phyloP scores from a whole-genome alignment of 2,797 vertebrate species.

The Momotus momota region DNA sequence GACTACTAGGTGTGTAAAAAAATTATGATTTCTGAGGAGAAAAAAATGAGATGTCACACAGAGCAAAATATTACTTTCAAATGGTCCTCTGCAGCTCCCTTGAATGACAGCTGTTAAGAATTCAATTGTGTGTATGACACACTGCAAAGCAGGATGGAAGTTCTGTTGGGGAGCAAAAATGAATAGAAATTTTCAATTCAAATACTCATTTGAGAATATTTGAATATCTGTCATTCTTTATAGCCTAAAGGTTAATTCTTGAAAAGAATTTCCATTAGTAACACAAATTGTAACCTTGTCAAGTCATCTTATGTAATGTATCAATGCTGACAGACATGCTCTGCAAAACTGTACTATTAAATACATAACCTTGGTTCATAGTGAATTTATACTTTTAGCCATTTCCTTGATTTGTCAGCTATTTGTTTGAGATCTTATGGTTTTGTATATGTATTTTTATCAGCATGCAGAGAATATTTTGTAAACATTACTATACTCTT shows the following conservation, averaged over 20 bases:
- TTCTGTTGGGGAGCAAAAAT: conserved; percentile 71
- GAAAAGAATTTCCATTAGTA: conserved; percentile 83
- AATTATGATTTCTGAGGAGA: conserved; percentile 88
- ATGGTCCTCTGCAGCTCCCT: conserved; percentile 79
- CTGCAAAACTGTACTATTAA: conserved; percentile 42
- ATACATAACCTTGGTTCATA: conserved; percentile 48
- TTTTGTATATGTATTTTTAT: neutral
- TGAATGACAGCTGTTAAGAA: conserved; percentile 86
- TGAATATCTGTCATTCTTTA: conserved; percentile 81
- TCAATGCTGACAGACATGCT: conserved; percentile 52
- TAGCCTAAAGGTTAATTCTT: conserved; percentile 80
- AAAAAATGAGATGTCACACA: conserved; percentile 89
- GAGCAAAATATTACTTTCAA: conserved; percentile 91
- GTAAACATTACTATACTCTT: neutral
- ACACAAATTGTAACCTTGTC: conserved; percentile 81
- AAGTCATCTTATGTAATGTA: conserved; percentile 75
- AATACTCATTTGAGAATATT: conserved; percentile 79
- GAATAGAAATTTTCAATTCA: conserved; percentile 78
- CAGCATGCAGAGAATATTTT: neutral
- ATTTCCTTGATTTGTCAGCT: conserved; percentile 43
- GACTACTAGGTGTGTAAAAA: conserved; percentile 89
- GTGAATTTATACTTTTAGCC: conserved; percentile 18
- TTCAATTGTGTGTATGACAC: conserved; percentile 80
- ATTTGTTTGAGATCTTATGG: conserved; percentile 18
- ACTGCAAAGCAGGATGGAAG: conserved; percentile 69